Base-by-base conservation (phyloP, 1,140 invertebrate species). In the Tetramorium simillimum region DNA sequence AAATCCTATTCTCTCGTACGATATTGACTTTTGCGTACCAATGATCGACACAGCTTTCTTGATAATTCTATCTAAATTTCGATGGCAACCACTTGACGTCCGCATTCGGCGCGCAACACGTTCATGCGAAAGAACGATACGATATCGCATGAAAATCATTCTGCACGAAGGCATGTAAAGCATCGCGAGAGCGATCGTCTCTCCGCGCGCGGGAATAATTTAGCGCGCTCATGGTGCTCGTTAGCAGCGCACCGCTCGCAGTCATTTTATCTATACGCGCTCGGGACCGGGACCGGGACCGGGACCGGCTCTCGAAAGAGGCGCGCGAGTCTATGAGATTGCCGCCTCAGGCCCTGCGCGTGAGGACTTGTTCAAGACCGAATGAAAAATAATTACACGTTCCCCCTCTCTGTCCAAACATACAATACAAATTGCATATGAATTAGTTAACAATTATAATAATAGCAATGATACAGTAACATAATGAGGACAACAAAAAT, bases 201-300 rank as follows among this genome's bases (percentile, higher is more conserved):
- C 21, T 43, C 63, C 10, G 24, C n/a, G 53, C 14, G 53, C n/a
- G 53, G 40, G 40, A 77, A 77, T 77, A 77, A 77, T 62, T 77
- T 77, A 77, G 18, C 58, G 56, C 56, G 33, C 51, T 76, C n/a
- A 40, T 62, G 56, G 40, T 62, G 56, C 58, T 77, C 75, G 75
- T 77, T 63, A 77, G 58, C 40, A 4, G 40, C 58, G 16, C 40
- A 77, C 16, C 40, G 75, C 58, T 77, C 58, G 58, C 75, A 24
- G 75, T 49, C 21, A 21, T 77, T 77, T 77, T 77, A 77, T 77
- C 75, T 77, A 21, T 77, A 21, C 18, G 24, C 40, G 12, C 16
- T 18, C 58, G 18, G 24, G 58, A 77, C 24, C 40, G 56, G 75
- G n/a, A n/a, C n/a, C n/a, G n/a, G n/a, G n/a, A n/a, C 24, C 58